Base-by-base conservation (phyloP, 2,113 vertebrate genomes). In the Passer domesticus region DNA sequence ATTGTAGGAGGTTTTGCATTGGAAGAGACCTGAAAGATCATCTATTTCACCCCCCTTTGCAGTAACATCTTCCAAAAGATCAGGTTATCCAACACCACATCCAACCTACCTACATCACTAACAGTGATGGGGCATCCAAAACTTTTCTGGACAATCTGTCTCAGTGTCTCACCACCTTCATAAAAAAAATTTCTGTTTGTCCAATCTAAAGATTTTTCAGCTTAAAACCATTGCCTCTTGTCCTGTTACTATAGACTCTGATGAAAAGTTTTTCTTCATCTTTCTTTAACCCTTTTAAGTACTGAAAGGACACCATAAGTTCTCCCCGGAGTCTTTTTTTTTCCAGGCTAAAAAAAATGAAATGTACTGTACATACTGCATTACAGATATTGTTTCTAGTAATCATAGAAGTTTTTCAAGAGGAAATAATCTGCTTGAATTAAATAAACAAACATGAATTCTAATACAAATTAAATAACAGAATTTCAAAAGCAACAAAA, bases 1-100 rank as follows among this genome's bases (percentile, higher is more conserved):
- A 6, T 52, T n/a, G 35, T 28, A 66, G 8, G 5, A 60, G 6
- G 3, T 5, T 92, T 80, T 67, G 20, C 4, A 16, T 43, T 58
- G 3, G 7, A 68, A 62, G 13, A 11, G 3, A 52, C 9, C 2
- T 70, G 22, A 19, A n/a, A 55, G 17, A 47, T 22, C 3, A 33
- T 16, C 25, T 44, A 19, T 80, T 80, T 33, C 16, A 52, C 60
- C 7, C 2, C 19, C 9, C 16, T 60, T 46, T 75, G 13, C 62
- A 46, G 24, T 22, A 60, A 12, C 2, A n/a, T 25, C 9, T 68
- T 47, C 20, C 39, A 41, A 53, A 60, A 53, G 13, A 59, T 74
- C 15, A 17, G 33, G 15, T 46, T 59, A n/a, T 22, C 44, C 13
- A n/a, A 10, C 0, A 0, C 5, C 23, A 39, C 20, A 46, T 60